Evolutionary conservation across 2,888 invertebrate genomes (phyloP).

Genomic region (Coecobrya sp.): DNA sequence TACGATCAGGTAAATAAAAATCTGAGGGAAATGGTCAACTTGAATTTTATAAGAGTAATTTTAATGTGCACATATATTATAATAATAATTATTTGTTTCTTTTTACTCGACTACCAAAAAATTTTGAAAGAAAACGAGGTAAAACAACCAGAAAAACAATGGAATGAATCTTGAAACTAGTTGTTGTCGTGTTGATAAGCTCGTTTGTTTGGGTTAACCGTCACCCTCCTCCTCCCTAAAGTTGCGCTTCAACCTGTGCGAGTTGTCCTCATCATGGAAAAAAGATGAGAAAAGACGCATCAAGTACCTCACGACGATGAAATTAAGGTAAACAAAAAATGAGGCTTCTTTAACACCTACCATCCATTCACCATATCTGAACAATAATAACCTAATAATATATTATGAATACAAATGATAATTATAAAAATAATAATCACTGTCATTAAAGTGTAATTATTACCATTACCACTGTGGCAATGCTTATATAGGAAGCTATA

Average conservation of each 20-base stretch:
- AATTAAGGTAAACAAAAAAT: conserved; percentile 64
- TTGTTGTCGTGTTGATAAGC: conserved; percentile 56
- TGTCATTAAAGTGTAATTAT: conserved; percentile 52
- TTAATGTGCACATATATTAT: conserved; percentile 37
- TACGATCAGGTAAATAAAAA: conserved; percentile 27
- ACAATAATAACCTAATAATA: conserved; percentile 11
- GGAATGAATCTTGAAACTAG: conserved; percentile 40
- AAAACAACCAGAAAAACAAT: conserved; percentile 39
- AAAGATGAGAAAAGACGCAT: background rate
- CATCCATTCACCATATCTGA: background rate
- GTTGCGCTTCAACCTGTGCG: conserved; percentile 32
- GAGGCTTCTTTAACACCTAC: conserved; percentile 41
- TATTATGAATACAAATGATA: conserved; percentile 37
- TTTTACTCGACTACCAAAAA: background rate
- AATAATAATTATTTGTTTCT: conserved; percentile 28
- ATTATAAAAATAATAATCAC: conserved; percentile 49
- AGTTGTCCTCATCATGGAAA: conserved; percentile 68
- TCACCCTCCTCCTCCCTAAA: conserved; percentile 19
- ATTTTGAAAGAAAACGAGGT: conserved; percentile 14
- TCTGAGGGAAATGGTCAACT: background rate
- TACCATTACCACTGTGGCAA: conserved; percentile 45
- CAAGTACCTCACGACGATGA: conserved; percentile 56
- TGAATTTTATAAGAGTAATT: conserved; percentile 15
- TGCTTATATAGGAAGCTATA: conserved; percentile 59
- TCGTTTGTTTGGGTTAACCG: conserved; percentile 41